Conservation (phyloP, 2,113 vertebrate genomes). For the Opisthocomus hoazin region DNA sequence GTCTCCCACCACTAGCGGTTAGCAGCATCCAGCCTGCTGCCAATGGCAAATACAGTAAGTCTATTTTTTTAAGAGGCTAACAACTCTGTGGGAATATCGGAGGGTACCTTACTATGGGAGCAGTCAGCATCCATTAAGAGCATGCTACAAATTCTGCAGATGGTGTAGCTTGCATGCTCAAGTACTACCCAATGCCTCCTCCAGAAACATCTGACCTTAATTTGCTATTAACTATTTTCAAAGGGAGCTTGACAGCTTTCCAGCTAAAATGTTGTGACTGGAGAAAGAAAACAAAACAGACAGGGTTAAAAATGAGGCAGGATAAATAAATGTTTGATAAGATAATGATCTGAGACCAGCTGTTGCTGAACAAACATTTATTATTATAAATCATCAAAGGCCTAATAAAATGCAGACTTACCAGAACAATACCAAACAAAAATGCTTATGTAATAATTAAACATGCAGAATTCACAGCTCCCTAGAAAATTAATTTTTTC, state of each 20-base stretch:
- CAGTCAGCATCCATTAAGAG: background rate
- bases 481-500: slow-evolving; percentile 9
- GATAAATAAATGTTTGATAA: slow-evolving; percentile 32
- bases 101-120: background rate
- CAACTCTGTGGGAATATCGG: background rate
- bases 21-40: background rate
- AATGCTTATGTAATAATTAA: slow-evolving; percentile 39
- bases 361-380: slow-evolving; percentile 56
- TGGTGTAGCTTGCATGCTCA: background rate
- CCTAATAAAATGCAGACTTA: slow-evolving; percentile 42
- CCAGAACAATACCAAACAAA: slow-evolving; percentile 15
- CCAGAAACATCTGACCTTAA: background rate
- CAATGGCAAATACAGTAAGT: background rate
- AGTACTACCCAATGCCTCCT: background rate
- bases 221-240: background rate
- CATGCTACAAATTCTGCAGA: background rate
- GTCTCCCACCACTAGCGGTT: background rate
- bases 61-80: background rate
- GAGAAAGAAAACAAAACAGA: background rate
- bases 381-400: slow-evolving; percentile 54
- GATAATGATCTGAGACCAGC: slow-evolving; percentile 44
- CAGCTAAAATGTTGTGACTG: background rate
- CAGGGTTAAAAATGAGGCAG: slow-evolving; percentile 30
- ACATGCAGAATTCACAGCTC: slow-evolving; percentile 41
- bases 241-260: background rate